Evolutionary conservation across 2,113 vertebrate species (phyloP), one percentile per base, ranked within the genome.

Genomic region (Nanorana parkeri): DNA sequence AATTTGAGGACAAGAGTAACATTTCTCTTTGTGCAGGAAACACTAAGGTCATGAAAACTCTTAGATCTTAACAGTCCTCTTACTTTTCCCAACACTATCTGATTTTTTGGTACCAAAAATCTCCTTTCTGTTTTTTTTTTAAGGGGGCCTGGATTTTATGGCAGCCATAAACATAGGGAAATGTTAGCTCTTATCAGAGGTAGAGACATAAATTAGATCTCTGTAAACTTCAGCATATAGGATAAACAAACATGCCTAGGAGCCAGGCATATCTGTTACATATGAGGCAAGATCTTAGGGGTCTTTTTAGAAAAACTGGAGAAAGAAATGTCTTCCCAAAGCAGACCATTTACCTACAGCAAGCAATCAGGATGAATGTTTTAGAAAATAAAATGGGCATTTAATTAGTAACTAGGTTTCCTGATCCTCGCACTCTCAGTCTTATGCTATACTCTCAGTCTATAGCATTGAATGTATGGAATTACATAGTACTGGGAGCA

Each of bases 81-180:
- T 6, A 52, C 52, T 26, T 73, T 21, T 63, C 19, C 20, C 8
- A 29, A n/a, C 56, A 32, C 29, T 5, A 17, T 61, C 72, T 23
- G n/a, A 75, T 41, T 41, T 13, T 75, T 26, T 55, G 29, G 4
- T 58, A 36, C 28, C 52, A 58, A 20, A 58, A 13, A 26, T n/a
- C 60, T 21, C 19, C 7, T 74, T 36, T 74, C 72, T 75, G 29
- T 55, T 23, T 61, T 47, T 36, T 58, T 28, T 26, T 17, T 15
- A 75, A n/a, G 29, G 58, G 16, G 16, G 72, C 28, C 55, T 75
- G 55, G 1, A 10, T 75, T 75, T 75, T 75, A 74, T 56, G 72
- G 36, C 72, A 41, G 71, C 36, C 56, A 17, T 74, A 75, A 75
- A 75, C 28, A 41, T 3, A 41, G 7, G 29, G 23, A 32, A 32